phyloP scores from a whole-genome alignment of 2,888 invertebrate genomes.

The Nudaria mundana region DNA sequence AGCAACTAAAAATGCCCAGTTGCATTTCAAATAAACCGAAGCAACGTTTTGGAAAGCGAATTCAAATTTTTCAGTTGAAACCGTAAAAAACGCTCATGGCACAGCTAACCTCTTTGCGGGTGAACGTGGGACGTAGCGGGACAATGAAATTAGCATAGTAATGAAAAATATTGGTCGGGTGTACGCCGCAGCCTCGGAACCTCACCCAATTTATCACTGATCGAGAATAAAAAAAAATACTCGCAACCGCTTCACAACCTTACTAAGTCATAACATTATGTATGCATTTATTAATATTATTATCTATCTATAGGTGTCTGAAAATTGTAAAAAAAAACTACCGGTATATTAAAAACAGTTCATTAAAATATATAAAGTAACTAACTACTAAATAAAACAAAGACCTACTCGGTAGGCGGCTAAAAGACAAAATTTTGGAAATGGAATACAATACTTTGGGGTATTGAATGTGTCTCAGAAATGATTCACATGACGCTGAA shows the following conservation, averaged over 20 bases:
- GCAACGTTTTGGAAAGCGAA: conserved; percentile 63
- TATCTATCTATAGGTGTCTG: too few relatives aligned
- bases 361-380: too few relatives aligned
- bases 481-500: too few relatives aligned
- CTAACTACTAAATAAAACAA: too few relatives aligned
- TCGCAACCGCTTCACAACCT: conserved; percentile 32
- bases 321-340: too few relatives aligned
- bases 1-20: conserved; percentile 57
- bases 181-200: conserved; percentile 41
- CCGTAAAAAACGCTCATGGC: conserved; percentile 65
- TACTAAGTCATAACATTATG: too few relatives aligned
- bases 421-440: too few relatives aligned
- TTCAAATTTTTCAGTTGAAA: conserved; percentile 72
- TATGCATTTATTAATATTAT: too few relatives aligned
- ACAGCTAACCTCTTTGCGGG: conserved; percentile 73
- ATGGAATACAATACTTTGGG: too few relatives aligned
- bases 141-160: conserved; percentile 80
- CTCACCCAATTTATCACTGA: conserved; percentile 57
- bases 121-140: conserved; percentile 54
- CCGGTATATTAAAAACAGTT: too few relatives aligned
- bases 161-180: conserved; percentile 77
- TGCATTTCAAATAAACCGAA: conserved; percentile 72
- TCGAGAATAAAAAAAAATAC: conserved; percentile 53
- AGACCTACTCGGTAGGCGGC: too few relatives aligned
- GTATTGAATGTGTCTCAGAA: too few relatives aligned